phyloP scores from a whole-genome alignment of 1,140 invertebrate genomes.

The Trichogramma pretiosum region DNA sequence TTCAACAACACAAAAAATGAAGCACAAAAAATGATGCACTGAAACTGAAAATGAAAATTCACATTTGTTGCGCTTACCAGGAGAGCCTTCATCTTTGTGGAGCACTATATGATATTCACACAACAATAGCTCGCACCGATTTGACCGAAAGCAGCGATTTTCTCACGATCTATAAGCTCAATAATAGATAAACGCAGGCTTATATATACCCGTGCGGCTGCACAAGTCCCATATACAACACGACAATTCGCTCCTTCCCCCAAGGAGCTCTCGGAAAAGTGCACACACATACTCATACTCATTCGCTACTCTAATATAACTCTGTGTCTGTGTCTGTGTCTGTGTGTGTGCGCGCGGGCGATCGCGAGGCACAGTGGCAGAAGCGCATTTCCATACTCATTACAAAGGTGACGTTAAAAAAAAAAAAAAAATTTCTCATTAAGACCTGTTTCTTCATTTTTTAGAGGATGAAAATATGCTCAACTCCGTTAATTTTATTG shows the following conservation, averaged over 20 bases:
- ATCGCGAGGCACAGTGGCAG: too few relatives aligned
- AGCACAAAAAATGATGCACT: too few relatives aligned
- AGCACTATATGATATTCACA: too few relatives aligned
- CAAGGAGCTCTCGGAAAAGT: background rate
- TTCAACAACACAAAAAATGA: too few relatives aligned
- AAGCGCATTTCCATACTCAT: too few relatives aligned
- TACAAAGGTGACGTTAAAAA: too few relatives aligned
- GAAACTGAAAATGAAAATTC: too few relatives aligned
- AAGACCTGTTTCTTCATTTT: too few relatives aligned
- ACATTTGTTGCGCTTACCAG: conserved; percentile 17
- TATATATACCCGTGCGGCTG: conserved; percentile 14
- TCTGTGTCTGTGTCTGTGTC: background rate
- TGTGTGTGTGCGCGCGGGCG: too few relatives aligned
- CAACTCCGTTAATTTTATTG: too few relatives aligned
- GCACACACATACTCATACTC: background rate
- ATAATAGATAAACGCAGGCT: conserved; percentile 7
- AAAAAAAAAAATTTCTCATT: too few relatives aligned
- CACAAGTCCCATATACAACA: background rate
- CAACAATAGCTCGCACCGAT: background rate
- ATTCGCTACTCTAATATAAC: background rate
- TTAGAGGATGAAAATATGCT: too few relatives aligned
- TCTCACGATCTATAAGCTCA: conserved; percentile 17
- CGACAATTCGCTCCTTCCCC: conserved; percentile 1
- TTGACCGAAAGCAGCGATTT: background rate
- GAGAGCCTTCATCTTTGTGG: conserved; percentile 13